A percentile compares a stretch with the other conserved stretches of the same genome.
phyloP scores from a whole-genome alignment of 2,888 invertebrate species.

The Synanthedon myopaeformis region DNA sequence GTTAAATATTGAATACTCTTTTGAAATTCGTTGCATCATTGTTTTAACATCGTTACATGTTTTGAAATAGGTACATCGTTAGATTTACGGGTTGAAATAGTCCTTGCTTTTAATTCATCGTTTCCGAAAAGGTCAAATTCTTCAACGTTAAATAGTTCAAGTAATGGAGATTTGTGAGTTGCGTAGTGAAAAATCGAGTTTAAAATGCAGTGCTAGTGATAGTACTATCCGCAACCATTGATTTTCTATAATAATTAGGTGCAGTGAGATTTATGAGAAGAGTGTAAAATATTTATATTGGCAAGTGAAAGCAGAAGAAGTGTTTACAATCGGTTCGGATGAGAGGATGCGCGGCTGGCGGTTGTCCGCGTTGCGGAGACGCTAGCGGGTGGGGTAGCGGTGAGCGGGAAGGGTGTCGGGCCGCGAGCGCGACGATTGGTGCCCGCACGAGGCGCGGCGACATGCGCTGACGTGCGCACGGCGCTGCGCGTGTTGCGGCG shows the following conservation, averaged over 20 bases:
- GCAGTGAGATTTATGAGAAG: conserved; percentile 9
- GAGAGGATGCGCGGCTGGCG: conserved; percentile 55
- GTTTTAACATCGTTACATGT: no score
- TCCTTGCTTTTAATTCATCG: conserved; percentile 4
- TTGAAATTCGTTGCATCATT: no score
- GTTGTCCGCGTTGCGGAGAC: conserved; percentile 46
- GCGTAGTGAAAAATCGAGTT: conserved; percentile 8
- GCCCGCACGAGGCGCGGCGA: conserved; percentile 66
- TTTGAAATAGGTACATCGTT: no score
- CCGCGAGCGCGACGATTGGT: conserved; percentile 66
- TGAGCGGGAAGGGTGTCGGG: conserved; percentile 65
- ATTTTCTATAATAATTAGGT: conserved; percentile 9
- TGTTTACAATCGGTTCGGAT: conserved; percentile 30
- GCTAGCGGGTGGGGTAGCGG: conserved; percentile 39
- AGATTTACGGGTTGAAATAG: no score
- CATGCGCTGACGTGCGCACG: conserved; percentile 67
- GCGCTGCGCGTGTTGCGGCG: conserved; percentile 68
- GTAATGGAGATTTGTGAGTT: conserved; percentile 42
- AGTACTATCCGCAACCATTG: conserved; percentile 16
- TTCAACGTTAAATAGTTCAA: conserved; percentile 10
- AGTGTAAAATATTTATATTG: conserved; percentile 5
- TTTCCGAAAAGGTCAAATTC: conserved; percentile 28
- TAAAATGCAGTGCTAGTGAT: conserved; percentile 14
- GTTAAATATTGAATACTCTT: no score
- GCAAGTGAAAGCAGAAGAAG: conserved; percentile 14